Percentiles rank a stretch among this genome's conserved stretches.
Conservation (phyloP, 2,113 vertebrate genomes). For the Genyomyrus donnyi region DNA sequence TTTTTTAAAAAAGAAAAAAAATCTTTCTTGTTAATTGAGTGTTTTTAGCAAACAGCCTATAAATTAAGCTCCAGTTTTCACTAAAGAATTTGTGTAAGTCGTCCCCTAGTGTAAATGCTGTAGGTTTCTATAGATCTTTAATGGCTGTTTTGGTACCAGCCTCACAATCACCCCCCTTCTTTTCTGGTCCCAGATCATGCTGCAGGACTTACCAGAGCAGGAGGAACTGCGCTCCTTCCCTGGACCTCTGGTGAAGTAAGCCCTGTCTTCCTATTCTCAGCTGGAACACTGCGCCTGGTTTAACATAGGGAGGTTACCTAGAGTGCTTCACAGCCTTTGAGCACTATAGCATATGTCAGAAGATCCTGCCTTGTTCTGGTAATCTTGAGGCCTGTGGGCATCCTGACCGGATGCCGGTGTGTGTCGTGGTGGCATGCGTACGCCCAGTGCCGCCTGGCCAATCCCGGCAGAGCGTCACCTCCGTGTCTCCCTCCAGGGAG, state of each 20-base stretch:
- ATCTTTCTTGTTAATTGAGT: neutral
- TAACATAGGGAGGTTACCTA: neutral
- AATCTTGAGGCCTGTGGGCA: neutral
- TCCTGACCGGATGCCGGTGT: neutral
- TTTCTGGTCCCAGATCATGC: constrained; percentile 62
- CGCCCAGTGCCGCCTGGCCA: neutral
- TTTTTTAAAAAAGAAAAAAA: too few relatives aligned
- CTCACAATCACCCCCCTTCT: neutral
- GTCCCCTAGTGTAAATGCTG: neutral
- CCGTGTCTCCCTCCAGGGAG: constrained; percentile 56
- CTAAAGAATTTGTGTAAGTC: neutral
- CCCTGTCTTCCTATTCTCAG: constrained; percentile 10
- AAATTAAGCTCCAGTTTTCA: neutral
- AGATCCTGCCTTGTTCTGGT: neutral
- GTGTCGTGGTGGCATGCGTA: neutral
- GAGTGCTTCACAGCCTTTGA: neutral
- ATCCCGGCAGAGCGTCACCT: neutral
- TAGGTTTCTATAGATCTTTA: neutral
- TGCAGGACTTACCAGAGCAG: constrained; percentile 81
- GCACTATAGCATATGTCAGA: neutral
- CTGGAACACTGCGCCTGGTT: neutral
- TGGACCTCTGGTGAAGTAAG: constrained; percentile 88
- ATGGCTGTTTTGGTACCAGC: neutral
- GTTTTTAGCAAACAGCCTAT: neutral
- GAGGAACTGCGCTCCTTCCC: constrained; percentile 81